phyloP scores from a whole-genome alignment of 2,113 vertebrate species.

The Zingel zingel region DNA sequence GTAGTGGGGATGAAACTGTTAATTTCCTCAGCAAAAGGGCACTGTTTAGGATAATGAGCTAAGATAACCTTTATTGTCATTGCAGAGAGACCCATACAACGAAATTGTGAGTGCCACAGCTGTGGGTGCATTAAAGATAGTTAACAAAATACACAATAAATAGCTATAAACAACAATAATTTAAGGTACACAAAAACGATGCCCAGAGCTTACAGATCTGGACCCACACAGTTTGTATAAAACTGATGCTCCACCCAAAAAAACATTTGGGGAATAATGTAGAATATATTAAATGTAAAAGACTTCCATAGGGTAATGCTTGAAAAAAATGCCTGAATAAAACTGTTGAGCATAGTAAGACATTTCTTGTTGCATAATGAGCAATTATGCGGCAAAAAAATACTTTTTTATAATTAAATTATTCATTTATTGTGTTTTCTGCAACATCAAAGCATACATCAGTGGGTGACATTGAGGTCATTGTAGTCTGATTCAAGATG shows the following conservation, averaged over 20 bases:
- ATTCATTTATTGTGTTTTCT: neutral
- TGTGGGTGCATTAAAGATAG: too few species aligned
- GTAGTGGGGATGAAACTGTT: neutral
- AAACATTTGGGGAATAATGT: neutral
- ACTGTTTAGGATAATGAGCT: neutral
- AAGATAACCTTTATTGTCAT: too few species aligned
- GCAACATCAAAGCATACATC: conserved; percentile 37
- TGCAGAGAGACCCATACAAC: too few species aligned
- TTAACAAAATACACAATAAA: too few species aligned
- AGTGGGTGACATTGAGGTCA: conserved; percentile 26
- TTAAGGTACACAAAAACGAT: neutral
- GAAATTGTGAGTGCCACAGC: too few species aligned
- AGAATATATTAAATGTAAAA: neutral
- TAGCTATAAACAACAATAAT: too few species aligned
- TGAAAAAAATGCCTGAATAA: neutral
- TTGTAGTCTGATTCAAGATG: conserved; percentile 31
- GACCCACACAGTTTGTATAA: conserved; percentile 3
- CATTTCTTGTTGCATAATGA: neutral
- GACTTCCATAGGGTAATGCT: neutral
- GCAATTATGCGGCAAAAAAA: neutral
- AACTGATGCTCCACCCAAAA: neutral
- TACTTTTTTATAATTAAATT: conserved; percentile 4
- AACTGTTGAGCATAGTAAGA: neutral
- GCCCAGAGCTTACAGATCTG: neutral
- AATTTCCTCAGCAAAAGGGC: neutral